Evolutionary conservation across 2,113 vertebrate genomes (phyloP).

Genomic region (Limnothrissa miodon): DNA sequence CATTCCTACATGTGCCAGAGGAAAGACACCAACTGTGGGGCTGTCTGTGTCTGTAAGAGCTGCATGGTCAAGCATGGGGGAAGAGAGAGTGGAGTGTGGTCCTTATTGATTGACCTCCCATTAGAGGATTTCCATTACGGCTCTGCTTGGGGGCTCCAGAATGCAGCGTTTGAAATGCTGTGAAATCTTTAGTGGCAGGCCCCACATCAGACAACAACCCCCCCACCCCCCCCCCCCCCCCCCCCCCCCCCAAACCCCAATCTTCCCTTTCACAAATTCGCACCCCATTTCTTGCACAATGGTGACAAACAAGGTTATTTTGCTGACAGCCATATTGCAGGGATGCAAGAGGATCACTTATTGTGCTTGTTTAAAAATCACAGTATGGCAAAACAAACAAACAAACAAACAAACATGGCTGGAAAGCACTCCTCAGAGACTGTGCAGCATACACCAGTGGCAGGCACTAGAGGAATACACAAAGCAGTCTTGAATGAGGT

Average conservation of each 20-base stretch:
- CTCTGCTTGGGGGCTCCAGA: conserved; percentile 46
- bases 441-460: not conserved
- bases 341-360: not conserved
- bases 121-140: conserved; percentile 67
- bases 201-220: not conserved
- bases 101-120: conserved; percentile 64
- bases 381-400: not conserved
- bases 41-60: conserved; percentile 43
- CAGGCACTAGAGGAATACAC: not conserved
- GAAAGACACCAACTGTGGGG: not conserved
- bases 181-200: conserved; percentile 54
- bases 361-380: not conserved
- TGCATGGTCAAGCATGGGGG: conserved; percentile 29
- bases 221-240: not conserved
- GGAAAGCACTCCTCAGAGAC: not conserved
- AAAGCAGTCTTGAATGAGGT: not conserved
- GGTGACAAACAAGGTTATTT: not conserved
- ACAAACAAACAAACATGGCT: not conserved
- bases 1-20: not conserved
- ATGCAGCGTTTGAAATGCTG: conserved; percentile 36
- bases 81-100: conserved; percentile 48
- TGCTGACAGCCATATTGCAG: not conserved
- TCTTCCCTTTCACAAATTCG: not conserved
- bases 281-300: not conserved
- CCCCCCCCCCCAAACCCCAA: no score